Conservation (phyloP, 2,888 invertebrate species). For the Lapara coniferarum region DNA sequence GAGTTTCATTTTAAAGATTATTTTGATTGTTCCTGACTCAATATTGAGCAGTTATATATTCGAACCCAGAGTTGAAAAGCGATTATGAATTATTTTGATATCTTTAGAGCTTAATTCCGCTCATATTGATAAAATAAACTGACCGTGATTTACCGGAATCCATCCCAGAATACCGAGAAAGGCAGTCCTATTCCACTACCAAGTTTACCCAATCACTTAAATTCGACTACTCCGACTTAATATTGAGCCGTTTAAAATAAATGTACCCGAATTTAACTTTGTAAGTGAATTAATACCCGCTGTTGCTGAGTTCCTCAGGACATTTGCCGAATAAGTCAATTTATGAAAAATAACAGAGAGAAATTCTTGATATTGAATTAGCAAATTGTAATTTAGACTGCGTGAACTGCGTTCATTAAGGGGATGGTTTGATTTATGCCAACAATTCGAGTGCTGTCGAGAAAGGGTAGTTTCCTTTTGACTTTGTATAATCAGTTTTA, state of each 20-base stretch:
- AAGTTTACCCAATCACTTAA: conserved; percentile 20
- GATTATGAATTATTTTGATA: too few relatives aligned
- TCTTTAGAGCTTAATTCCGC: too few relatives aligned
- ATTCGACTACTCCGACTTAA: conserved; percentile 23
- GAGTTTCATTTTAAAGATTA: too few relatives aligned
- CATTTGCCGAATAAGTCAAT: conserved; percentile 11
- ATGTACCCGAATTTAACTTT: conserved; percentile 20
- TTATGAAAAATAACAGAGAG: conserved; percentile 9
- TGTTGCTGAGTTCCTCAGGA: conserved; percentile 13
- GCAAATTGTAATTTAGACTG: background rate
- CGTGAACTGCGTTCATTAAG: background rate
- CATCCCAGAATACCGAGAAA: background rate
- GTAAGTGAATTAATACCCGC: conserved; percentile 7
- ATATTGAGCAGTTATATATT: too few relatives aligned
- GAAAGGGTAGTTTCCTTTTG: background rate
- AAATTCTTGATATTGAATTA: conserved; percentile 8
- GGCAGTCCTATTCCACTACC: conserved; percentile 3
- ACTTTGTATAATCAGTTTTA: background rate
- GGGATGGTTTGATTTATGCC: too few relatives aligned
- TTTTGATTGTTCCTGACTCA: too few relatives aligned
- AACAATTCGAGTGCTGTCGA: background rate
- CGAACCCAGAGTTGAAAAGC: too few relatives aligned
- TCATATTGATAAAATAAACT: background rate
- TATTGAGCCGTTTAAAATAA: conserved; percentile 20
- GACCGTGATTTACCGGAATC: background rate